phyloP scores from a whole-genome alignment of 2,888 invertebrate species.

The Metopia argyrocephala region DNA sequence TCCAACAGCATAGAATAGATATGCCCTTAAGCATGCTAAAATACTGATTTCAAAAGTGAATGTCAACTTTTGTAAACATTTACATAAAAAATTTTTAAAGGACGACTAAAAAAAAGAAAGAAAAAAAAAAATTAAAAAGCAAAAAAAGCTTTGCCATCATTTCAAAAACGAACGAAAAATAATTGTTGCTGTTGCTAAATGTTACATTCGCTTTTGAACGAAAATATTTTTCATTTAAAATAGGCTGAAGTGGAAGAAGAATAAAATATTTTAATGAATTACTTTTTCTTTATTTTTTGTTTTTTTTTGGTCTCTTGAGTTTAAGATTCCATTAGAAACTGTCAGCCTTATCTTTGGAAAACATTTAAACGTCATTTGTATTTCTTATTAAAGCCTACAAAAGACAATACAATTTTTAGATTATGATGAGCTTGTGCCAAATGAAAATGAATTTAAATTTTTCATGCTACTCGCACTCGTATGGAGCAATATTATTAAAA shows the following conservation, averaged over 20 bases:
- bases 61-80: neutral
- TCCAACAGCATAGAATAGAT: neutral
- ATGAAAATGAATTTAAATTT: no score
- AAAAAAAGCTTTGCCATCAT: slow-evolving; percentile 27
- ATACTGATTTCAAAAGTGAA: neutral
- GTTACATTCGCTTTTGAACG: neutral
- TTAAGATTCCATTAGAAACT: neutral
- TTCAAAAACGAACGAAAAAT: neutral
- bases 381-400: neutral
- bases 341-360: slow-evolving; percentile 15
- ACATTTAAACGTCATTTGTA: neutral
- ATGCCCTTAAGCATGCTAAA: neutral
- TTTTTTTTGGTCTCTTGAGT: neutral
- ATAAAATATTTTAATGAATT: slow-evolving; percentile 1
- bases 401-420: no score
- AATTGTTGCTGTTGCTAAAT: neutral
- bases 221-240: neutral
- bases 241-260: neutral
- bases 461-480: no score
- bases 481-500: no score
- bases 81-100: neutral
- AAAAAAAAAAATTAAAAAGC: neutral
- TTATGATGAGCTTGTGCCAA: no score
- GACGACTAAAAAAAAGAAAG: neutral
- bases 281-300: neutral